Evolutionary conservation across 2,888 invertebrate genomes (phyloP), one percentile per base, ranked within the genome.

Genomic region (Microplitis manilae): DNA sequence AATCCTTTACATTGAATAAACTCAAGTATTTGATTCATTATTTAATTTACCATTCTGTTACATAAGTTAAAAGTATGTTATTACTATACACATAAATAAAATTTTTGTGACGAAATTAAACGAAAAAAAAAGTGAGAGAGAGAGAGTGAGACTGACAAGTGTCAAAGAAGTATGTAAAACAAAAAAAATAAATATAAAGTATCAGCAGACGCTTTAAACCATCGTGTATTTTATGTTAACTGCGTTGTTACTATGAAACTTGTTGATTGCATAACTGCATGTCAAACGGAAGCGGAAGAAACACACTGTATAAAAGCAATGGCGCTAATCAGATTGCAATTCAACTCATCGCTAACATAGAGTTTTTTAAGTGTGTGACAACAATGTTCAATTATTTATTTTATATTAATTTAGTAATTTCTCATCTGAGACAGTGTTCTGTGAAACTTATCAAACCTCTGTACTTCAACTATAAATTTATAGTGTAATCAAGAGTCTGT

Each of bases 261-360:
- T 64, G 7, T 40, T 8, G 38, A 74, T 74, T 74, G 73, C 73
- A 59, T 74, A 74, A 74, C 65, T 20, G 50, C 50, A 50, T 59
- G 59, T 30, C 30, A 38, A 70, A 65, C 76, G 70, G 65, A 76
- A 76, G 70, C 76, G 71, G 71, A 71, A 67, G 71, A 39, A 71
- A 40, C 13, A 17, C 8, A 60, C 60, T 38, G 15, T 9, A 50
- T 20, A 67, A 68, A 68, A 68, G 41, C 20, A 17, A 68, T 20
- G 41, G 71, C 62, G 62, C 7, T 17, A 72, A 72, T 72, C 39
- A 39, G 40, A 61, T 39, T 38, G 71, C 50, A 50, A 50, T 61
- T 72, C 62, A 71, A 61, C 61, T 62, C 39, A 72, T 38, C 9
- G 61, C 8, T 62, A 17, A 17, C 39, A 38, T 72, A 5, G 38